These are phyloP conservation scores for Otocyon megalotis DNA, from an alignment of 2,113 vertebrate genomes.

Conservation along the genomic window DNA sequence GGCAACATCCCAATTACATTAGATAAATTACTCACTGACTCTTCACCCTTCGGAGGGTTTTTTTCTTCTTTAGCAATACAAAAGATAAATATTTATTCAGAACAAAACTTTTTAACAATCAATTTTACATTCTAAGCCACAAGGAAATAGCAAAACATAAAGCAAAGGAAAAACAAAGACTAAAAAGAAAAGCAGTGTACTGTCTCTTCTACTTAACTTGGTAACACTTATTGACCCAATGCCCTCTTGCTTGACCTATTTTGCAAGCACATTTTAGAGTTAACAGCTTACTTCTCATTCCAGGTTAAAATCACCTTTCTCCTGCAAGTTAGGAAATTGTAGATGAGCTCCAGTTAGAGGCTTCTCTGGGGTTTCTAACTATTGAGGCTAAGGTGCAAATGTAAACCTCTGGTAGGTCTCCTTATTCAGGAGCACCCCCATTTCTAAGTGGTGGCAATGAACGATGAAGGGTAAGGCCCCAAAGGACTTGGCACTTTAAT, in stretches of 20 bases:
- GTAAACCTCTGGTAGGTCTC: slow-evolving; percentile 66
- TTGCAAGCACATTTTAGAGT: too few species aligned
- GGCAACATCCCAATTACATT: neutral
- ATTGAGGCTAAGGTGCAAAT: slow-evolving; percentile 60
- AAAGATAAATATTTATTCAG: too few species aligned
- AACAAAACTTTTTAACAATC: too few species aligned
- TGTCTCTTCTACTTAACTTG: too few species aligned
- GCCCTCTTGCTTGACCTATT: too few species aligned
- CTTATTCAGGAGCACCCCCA: slow-evolving; percentile 21
- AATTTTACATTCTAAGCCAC: too few species aligned
- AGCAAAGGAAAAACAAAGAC: too few species aligned
- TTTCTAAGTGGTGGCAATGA: slow-evolving; percentile 42
- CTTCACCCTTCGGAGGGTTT: neutral
- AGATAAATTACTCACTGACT: neutral
- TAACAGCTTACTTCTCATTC: too few species aligned
- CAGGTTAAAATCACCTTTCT: neutral
- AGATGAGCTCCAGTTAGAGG: neutral
- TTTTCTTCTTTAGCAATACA: too few species aligned
- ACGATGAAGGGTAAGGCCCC: neutral
- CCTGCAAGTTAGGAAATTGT: neutral
- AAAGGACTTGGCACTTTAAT: neutral
- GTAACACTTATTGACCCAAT: too few species aligned
- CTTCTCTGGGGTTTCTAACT: slow-evolving; percentile 51
- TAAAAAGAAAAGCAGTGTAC: too few species aligned
- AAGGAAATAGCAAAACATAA: too few species aligned